Evolutionary conservation across 2,797 vertebrate species (phyloP), one percentile per base, ranked within the genome.

Genomic region (Pseudochaenichthys georgianus): DNA sequence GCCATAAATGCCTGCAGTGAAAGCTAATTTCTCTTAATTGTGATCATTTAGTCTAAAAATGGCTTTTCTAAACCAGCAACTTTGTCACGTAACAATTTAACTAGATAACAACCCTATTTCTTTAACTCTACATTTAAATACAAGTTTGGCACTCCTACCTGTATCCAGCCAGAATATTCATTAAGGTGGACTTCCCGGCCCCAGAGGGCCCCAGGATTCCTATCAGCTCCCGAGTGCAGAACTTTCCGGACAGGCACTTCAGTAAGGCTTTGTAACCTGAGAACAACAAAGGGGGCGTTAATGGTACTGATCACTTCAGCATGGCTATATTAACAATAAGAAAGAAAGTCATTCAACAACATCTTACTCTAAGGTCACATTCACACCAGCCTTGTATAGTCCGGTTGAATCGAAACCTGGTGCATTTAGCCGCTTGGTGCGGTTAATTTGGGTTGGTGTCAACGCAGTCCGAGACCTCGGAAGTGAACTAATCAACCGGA

Each of bases 111-210:
- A 41, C 19, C 4, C 4, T 21, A 47, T 48, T 16, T 17, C 15
- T 47, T 8, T 17, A 50, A 38, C 9, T 47, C n/a, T 23, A 31
- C 3, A 45, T 15, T 13, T 9, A 15, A 43, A 66, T 4, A 5
- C 0, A 19, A 43, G 41, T 34, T 42, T 19, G 21, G 34, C 15
- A 52, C 16, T 70, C 92, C 95, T 81, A 99, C 98, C 97, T 97
- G 93, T 99, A 98, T 34, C 98, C 98, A 0, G 98, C 97, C 85
- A 99, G 93, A 76, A 99, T 97, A 78, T 99, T 99, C 98, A 99
- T 99, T 13, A 58, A 21, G 19, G 50, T 53, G 51, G 51, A 53
- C 21, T 53, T 53, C 5, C 51, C 51, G 13, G 51, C 21, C 13
- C 51, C 51, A 1, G 51, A 53, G 4, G 51, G 51, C 21, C 51